These are phyloP conservation scores for Cerceris ruficornis DNA, from an alignment of 2,888 invertebrate genomes.

Conservation along the genomic window DNA sequence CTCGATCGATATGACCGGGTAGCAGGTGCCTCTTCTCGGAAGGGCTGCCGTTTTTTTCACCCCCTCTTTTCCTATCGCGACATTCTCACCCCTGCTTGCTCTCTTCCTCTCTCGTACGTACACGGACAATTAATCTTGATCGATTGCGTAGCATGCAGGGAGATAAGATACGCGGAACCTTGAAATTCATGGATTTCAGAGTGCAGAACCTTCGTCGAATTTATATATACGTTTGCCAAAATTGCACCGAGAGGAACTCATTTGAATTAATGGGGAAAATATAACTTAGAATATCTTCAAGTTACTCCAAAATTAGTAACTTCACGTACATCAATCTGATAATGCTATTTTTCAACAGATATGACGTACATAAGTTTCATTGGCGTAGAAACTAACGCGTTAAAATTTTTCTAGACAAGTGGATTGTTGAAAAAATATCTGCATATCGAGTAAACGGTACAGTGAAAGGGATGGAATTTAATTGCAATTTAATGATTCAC, in stretches of 20 bases:
- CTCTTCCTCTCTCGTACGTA: neutral
- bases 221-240: too few relatives aligned
- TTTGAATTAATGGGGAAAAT: neutral
- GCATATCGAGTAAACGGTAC: too few relatives aligned
- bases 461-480: too few relatives aligned
- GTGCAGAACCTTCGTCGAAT: neutral
- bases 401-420: too few relatives aligned
- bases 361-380: too few relatives aligned
- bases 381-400: too few relatives aligned
- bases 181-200: neutral
- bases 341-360: too few relatives aligned
- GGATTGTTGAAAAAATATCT: too few relatives aligned
- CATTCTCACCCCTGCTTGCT: slow-evolving; percentile 5
- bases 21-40: slow-evolving; percentile 52
- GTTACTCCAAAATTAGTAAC: too few relatives aligned
- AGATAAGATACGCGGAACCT: slow-evolving; percentile 8
- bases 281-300: neutral
- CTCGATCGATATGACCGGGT: slow-evolving; percentile 68
- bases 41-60: slow-evolving; percentile 22
- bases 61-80: slow-evolving; percentile 14
- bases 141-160: slow-evolving; percentile 4
- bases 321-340: too few relatives aligned
- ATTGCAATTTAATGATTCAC: too few relatives aligned
- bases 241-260: too few relatives aligned
- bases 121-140: neutral